These are phyloP conservation scores for Junonia oenone DNA, from an alignment of 2,888 invertebrate species.

Conservation along the genomic window DNA sequence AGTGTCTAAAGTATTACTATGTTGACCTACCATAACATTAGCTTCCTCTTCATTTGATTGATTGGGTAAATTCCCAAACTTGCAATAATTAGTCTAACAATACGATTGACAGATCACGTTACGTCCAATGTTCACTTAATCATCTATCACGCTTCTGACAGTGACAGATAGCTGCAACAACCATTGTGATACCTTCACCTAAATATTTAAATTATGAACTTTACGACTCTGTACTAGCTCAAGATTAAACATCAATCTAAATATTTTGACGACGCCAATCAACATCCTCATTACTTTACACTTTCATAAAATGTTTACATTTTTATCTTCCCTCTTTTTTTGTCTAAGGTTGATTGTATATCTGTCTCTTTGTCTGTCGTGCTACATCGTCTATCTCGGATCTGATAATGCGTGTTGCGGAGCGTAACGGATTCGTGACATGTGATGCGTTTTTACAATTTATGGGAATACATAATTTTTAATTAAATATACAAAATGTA, in stretches of 20 bases:
- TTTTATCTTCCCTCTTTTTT: slow-evolving; percentile 6
- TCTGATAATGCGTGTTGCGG: slow-evolving; percentile 8
- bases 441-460: slow-evolving; percentile 7
- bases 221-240: slow-evolving; percentile 2
- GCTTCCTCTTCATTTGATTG: no score
- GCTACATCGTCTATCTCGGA: not conserved
- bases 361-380: not conserved
- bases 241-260: slow-evolving; percentile 20
- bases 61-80: not conserved
- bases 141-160: not conserved
- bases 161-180: not conserved
- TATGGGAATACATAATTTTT: not conserved
- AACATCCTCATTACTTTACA: slow-evolving; percentile 23
- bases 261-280: slow-evolving; percentile 24
- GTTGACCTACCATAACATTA: no score
- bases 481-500: not conserved
- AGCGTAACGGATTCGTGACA: slow-evolving; percentile 14
- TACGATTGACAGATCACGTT: not conserved
- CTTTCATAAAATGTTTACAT: slow-evolving; percentile 29
- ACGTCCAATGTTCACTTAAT: not conserved
- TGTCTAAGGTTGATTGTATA: not conserved
- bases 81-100: not conserved
- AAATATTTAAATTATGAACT: not conserved
- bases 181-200: not conserved
- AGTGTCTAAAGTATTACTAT: no score